A percentile compares a stretch with the other conserved stretches of the same genome.
phyloP scores from a whole-genome alignment of 2,113 vertebrate species.

The Holacanthus passer region DNA sequence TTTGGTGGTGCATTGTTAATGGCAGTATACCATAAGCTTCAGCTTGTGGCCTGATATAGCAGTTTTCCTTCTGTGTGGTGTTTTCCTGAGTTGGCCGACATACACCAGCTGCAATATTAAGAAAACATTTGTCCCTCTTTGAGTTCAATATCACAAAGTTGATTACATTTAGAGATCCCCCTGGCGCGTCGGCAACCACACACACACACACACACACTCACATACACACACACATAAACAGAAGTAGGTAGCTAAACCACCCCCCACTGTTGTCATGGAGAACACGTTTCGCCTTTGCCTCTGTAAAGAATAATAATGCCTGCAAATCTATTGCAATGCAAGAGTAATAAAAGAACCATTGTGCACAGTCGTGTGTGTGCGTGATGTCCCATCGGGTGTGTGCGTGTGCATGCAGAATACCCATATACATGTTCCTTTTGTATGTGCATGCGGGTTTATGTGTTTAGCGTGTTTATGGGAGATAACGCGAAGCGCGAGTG shows the following conservation, averaged over 20 bases:
- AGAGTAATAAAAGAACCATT: constrained; percentile 65
- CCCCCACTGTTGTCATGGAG: constrained; percentile 73
- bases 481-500: constrained; percentile 67
- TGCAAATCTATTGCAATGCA: constrained; percentile 50
- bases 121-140: constrained; percentile 28
- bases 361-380: constrained; percentile 21
- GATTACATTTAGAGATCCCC: constrained; percentile 57
- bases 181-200: constrained; percentile 11
- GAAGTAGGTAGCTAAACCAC: constrained; percentile 23
- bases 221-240: background rate
- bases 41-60: background rate
- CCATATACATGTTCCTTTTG: constrained; percentile 60
- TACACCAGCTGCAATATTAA: constrained; percentile 20
- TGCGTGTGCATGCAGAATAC: constrained; percentile 26
- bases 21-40: background rate
- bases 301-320: constrained; percentile 75
- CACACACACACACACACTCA: constrained; percentile 10
- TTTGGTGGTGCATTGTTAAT: constrained; percentile 38
- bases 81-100: constrained; percentile 6
- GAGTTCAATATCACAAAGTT: constrained; percentile 55
- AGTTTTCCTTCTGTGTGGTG: background rate
- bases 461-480: constrained; percentile 75
- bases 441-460: constrained; percentile 52
- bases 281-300: constrained; percentile 55
- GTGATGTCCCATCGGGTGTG: constrained; percentile 10